phyloP scores from a whole-genome alignment of 2,113 vertebrate species.

The Enhydra lutris region DNA sequence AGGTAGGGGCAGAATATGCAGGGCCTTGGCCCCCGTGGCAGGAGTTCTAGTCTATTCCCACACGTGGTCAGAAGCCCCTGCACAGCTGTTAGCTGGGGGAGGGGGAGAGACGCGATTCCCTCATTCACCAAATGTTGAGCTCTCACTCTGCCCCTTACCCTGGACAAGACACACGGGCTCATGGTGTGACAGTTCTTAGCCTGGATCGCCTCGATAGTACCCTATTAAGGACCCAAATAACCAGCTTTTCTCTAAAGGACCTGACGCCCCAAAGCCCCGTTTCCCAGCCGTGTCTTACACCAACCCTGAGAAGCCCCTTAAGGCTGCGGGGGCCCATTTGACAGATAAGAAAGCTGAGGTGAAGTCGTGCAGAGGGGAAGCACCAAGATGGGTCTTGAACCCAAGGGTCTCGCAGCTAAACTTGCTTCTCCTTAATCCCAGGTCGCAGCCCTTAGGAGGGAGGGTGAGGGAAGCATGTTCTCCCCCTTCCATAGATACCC shows the following conservation, averaged over 20 bases:
- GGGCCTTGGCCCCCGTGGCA: neutral
- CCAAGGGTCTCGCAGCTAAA: neutral
- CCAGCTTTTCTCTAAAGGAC: neutral
- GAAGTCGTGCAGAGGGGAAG: neutral
- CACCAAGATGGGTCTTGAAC: neutral
- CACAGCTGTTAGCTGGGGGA: neutral
- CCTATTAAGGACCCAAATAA: neutral
- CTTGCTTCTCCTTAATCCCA: neutral
- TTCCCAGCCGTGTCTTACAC: neutral
- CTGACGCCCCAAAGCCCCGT: neutral
- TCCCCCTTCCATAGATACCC: neutral
- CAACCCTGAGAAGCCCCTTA: neutral
- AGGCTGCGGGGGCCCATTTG: neutral
- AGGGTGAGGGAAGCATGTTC: too few species aligned
- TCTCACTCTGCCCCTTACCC: neutral
- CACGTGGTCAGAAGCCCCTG: rapidly evolving
- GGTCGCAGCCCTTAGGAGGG: neutral
- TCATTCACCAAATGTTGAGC: neutral
- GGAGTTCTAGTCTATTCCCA: neutral
- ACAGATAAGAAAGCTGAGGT: neutral
- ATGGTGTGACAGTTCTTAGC: neutral
- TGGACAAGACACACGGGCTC: rapidly evolving
- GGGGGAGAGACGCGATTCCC: neutral
- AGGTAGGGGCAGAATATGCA: too few species aligned
- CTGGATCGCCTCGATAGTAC: neutral